phyloP scores from a whole-genome alignment of 1,140 invertebrate species.

The Spodoptera litura region DNA sequence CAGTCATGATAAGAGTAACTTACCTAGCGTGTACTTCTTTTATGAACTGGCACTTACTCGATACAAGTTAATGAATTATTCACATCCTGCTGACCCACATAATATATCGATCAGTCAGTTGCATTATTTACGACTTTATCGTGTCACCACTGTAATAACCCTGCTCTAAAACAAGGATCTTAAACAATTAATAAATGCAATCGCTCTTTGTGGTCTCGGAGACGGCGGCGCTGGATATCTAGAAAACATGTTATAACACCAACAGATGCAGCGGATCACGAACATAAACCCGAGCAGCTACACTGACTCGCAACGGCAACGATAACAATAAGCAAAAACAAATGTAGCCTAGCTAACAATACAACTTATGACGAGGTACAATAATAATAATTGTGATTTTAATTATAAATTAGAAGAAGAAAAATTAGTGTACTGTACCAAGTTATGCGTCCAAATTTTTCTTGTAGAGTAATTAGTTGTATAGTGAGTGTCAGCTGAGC shows the following conservation, averaged over 20 bases:
- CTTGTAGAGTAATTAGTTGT: conserved; percentile 60
- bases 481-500: conserved; percentile 58
- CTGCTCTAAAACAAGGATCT: neutral
- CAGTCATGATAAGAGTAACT: too few relatives aligned
- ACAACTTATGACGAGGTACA: conserved; percentile 81
- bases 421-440: conserved; percentile 67
- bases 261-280: conserved; percentile 40
- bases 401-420: conserved; percentile 47
- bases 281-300: conserved; percentile 10
- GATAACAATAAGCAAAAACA: conserved; percentile 56
- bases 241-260: neutral
- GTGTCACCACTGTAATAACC: neutral
- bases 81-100: too few relatives aligned
- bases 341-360: conserved; percentile 56
- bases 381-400: conserved; percentile 84
- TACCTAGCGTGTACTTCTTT: too few relatives aligned
- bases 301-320: conserved; percentile 39
- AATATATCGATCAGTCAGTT: too few relatives aligned
- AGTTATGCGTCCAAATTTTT: conserved; percentile 82
- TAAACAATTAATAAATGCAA: neutral
- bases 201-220: conserved; percentile 28
- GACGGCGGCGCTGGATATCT: neutral
- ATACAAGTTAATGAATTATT: too few relatives aligned
- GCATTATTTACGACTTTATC: neutral
- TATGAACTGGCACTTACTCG: too few relatives aligned